Base-by-base conservation (phyloP, 2,113 vertebrate species). In the Chascanopsetta lugubris region DNA sequence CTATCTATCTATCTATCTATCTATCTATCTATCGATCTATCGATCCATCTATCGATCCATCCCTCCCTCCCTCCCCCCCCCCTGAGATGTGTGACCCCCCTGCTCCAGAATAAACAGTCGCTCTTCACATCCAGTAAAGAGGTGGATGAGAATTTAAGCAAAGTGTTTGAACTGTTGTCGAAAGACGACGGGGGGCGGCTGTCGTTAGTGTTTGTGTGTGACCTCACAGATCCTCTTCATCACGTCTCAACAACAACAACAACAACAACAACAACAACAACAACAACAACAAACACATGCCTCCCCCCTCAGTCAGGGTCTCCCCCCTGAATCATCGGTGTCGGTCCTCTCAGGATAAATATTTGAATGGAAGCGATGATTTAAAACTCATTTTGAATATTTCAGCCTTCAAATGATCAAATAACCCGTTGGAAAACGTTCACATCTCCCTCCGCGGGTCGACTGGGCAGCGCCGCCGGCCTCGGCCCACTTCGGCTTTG, bases 341-440 rank as follows among this genome's bases (percentile, higher is more conserved):
- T 22, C 15, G 8, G 32, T 29, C 30, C n/a, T 42, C 17, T 42
- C 38, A 42, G 29, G 47, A 79, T 85, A 20, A 86, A 87, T 80
- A 85, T 85, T 89, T 88, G n/a, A 87, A 75, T 75, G 55, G 42
- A 46, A 55, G 22, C 29, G 60, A 78, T 88, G 3, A 88, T 86
- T 83, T 82, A 87, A 82, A 27, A 13, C n/a, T 46, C 36, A 72
- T 80, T 71, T 74, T 70, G 8, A 86, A 84, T 85, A 75, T 77
- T 81, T 70, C 21, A 79, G 27, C 7, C 5, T 61, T 67, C 17
- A 30, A 24, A 61, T 53, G 46, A 56, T 11, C 3, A 64, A 60
- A 56, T 68, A 17, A 57, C 66, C 12, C 54, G 76, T 70, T 65
- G n/a, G n/a, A n/a, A 64, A 58, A 66, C 29, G 50, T 61, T 62